phyloP scores from a whole-genome alignment of 64 coral and sea anemone species.

The Stylophora pistillata region DNA sequence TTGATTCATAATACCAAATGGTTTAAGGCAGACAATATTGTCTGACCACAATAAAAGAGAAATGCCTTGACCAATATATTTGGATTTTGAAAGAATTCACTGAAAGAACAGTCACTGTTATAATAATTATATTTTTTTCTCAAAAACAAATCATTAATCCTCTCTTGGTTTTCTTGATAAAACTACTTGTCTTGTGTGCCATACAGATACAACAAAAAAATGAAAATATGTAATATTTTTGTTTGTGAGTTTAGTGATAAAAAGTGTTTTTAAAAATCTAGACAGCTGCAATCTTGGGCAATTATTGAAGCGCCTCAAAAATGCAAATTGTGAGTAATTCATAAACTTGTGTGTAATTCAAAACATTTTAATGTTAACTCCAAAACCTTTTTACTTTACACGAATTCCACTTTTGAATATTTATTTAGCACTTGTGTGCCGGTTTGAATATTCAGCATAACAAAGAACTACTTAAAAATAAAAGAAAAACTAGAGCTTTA shows the following conservation, averaged over 20 bases:
- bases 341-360: neutral
- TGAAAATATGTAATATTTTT: neutral
- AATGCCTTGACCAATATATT: neutral
- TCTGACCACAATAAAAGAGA: slow-evolving; percentile 2
- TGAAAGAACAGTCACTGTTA: too few relatives aligned
- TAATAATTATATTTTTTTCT: neutral
- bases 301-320: neutral
- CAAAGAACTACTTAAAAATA: neutral
- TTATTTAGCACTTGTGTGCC: neutral
- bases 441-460: neutral
- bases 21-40: slow-evolving; percentile 1
- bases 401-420: neutral
- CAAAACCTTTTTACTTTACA: too few relatives aligned
- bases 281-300: slow-evolving; percentile 5
- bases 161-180: neutral
- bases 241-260: neutral
- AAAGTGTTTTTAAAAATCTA: neutral
- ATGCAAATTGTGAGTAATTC: slow-evolving; percentile 37
- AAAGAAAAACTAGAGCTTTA: neutral
- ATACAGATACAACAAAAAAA: neutral
- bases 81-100: neutral
- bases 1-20: neutral
- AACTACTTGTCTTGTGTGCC: neutral
- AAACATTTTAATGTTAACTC: neutral
- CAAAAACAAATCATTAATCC: neutral